Percentiles rank a stretch among this genome's conserved stretches.
Conservation (phyloP, 2,888 invertebrate genomes). For the Mythimna loreyi region DNA sequence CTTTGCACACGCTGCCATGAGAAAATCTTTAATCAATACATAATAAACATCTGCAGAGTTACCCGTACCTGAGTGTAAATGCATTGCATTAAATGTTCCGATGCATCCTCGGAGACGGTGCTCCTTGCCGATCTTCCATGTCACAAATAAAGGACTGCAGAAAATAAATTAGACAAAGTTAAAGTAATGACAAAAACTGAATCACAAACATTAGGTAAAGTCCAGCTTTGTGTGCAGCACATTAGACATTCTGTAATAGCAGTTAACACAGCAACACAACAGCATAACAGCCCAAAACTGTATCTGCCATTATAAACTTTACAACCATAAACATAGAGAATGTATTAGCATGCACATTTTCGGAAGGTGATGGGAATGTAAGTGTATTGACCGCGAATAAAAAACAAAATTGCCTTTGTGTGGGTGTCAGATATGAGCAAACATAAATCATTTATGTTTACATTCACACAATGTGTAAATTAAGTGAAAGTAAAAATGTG, state of each 20-base stretch:
- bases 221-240: conserved; percentile 26
- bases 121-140: conserved; percentile 99
- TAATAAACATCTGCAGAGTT: conserved; percentile 15
- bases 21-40: conserved; percentile 17
- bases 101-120: conserved; percentile 99
- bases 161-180: conserved; percentile 29
- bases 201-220: conserved; percentile 23
- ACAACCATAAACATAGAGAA: conserved; percentile 46
- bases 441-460: conserved; percentile 39
- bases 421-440: conserved; percentile 42
- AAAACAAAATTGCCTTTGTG: conserved; percentile 50
- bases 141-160: conserved; percentile 99
- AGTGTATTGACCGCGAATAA: conserved; percentile 63
- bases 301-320: conserved; percentile 57
- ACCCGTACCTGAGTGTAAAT: conserved; percentile 95
- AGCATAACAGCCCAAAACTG: conserved; percentile 46
- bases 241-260: conserved; percentile 36
- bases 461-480: conserved; percentile 52
- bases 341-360: conserved; percentile 59
- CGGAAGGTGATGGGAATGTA: conserved; percentile 54
- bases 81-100: conserved; percentile 99
- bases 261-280: conserved; percentile 41
- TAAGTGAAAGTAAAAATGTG: conserved; percentile 60
- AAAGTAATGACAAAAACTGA: conserved; percentile 12
- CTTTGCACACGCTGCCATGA: conserved; percentile 20